phyloP scores from a whole-genome alignment of 2,113 vertebrate species.

The Anarrhichthys ocellatus region DNA sequence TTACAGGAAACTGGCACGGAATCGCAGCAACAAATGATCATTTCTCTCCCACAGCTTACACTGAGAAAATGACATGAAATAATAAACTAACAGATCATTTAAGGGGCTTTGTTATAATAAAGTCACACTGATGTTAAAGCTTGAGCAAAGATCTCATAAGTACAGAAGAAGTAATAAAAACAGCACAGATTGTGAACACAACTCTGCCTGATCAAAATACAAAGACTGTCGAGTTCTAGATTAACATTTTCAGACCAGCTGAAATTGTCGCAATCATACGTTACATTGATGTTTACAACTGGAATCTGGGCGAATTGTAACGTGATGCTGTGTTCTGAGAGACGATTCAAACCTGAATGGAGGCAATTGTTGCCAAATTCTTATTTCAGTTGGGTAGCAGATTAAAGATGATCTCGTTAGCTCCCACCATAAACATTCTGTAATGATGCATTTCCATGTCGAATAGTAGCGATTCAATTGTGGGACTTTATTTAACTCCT shows the following conservation, averaged over 20 bases:
- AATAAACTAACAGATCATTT: neutral
- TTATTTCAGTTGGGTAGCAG: neutral
- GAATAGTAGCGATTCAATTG: neutral
- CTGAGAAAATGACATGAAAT: neutral
- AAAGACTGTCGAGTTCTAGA: neutral
- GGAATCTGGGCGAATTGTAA: neutral
- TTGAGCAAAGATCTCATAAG: neutral
- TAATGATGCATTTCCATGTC: neutral
- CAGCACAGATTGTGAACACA: no score
- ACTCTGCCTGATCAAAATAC: neutral
- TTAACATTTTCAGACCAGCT: neutral
- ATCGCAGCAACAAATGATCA: neutral
- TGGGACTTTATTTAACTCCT: neutral
- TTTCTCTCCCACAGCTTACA: neutral
- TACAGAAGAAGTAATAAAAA: neutral
- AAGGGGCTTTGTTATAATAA: neutral
- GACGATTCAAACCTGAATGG: neutral
- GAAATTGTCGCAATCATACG: neutral
- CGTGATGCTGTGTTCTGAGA: neutral
- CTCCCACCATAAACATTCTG: neutral
- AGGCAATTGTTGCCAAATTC: neutral
- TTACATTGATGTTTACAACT: neutral
- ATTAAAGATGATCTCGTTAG: neutral
- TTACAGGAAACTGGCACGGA: neutral
- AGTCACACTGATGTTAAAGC: neutral